These are phyloP conservation scores for Anabacerthia variegaticeps DNA, from an alignment of 2,797 vertebrate species.

Conservation along the genomic window DNA sequence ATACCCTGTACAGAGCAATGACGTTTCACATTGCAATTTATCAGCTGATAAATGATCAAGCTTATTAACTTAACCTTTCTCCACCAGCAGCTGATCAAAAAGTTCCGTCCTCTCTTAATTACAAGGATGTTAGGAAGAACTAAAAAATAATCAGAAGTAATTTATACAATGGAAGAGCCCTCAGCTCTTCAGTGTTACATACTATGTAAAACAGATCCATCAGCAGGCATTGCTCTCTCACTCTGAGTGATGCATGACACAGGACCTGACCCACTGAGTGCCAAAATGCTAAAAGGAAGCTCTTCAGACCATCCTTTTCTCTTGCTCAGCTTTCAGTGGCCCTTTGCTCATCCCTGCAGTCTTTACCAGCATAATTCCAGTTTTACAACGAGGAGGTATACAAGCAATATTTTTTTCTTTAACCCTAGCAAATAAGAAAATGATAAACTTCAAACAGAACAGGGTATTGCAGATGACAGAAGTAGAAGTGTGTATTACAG, in stretches of 20 bases:
- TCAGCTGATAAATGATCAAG: background rate
- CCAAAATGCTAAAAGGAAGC: background rate
- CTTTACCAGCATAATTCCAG: background rate
- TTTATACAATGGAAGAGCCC: background rate
- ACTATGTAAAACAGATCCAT: background rate
- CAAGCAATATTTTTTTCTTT: background rate
- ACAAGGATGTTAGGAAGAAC: background rate
- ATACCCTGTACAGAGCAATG: background rate
- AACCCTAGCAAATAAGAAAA: background rate
- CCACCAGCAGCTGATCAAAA: background rate
- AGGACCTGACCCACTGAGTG: background rate
- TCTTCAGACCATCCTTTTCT: background rate
- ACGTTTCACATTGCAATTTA: background rate
- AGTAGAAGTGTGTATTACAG: background rate
- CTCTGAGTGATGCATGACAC: rapidly evolving
- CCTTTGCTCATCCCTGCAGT: background rate
- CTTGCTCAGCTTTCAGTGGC: background rate
- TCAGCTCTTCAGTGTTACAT: background rate
- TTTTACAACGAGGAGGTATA: background rate
- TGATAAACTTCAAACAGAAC: background rate
- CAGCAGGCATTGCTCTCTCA: background rate
- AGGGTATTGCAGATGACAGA: background rate
- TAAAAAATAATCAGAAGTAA: background rate
- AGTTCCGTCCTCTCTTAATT: background rate
- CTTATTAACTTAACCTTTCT: conserved; percentile 3